Evolutionary conservation across 2,113 vertebrate species (phyloP), one percentile per base, ranked within the genome.

Genomic region (Plectropomus leopardus): DNA sequence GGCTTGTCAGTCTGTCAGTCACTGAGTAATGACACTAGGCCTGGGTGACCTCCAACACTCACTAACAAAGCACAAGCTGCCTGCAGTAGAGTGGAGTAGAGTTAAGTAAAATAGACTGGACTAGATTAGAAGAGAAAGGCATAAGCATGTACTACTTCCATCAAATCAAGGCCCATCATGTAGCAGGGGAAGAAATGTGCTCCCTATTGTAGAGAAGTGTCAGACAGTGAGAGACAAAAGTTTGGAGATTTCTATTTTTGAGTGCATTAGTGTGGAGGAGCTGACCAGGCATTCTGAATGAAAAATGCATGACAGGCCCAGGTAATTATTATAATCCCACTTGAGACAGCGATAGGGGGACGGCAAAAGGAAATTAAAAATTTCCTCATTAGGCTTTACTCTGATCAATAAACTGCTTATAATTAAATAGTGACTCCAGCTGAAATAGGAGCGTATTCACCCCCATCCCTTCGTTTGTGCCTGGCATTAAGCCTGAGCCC

Each of bases 1-100:
- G 84, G 66, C 87, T 76, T 88, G 92, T 94, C 90, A 89, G 75
- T 64, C 85, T 92, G 89, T 93, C 94, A 90, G 72, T 82, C 87
- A 82, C 64, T 86, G 88, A 93, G 88, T 93, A 93, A 94, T 90
- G 90, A 92, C 73, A 76, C 63, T 79, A 74, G 90, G 67, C 72
- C 73, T 76, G 66, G 72, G 76, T 88, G 85, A 91, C 89, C 91
- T 86, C 84, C 83, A 87, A 69, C 72, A 42, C 75, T 84, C 51
- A 48, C 66, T 64, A 47, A 71, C 73, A 77, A 75, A 85, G 74
- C 75, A 34, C 55, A 47, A 48, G 71, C 48, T 40, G 50, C 15
- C 30, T 67, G 67, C 48, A 76, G 80, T 48, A 61, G 82, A 76
- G 45, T 40, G 50, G 21, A 71, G 64, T 7, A 36, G 26, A 69